Conservation (phyloP, 2,888 invertebrate species). For the Melinaea menophilus region DNA sequence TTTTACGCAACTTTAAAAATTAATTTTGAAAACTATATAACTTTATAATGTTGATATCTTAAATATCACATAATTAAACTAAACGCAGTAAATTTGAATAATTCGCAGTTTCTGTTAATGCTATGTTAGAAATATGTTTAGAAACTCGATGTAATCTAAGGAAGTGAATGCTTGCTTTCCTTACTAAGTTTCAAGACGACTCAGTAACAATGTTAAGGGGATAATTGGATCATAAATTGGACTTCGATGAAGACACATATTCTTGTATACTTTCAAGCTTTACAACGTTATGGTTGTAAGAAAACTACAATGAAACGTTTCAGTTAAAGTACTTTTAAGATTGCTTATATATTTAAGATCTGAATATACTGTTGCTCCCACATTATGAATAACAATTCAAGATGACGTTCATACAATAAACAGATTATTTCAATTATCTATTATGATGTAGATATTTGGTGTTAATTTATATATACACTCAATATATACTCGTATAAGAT, state of each 20-base stretch:
- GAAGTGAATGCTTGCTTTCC: background rate
- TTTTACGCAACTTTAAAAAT: too few relatives aligned
- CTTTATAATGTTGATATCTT: too few relatives aligned
- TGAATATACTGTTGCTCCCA: too few relatives aligned
- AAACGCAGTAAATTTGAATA: too few relatives aligned
- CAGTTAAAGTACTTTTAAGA: too few relatives aligned
- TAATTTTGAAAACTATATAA: too few relatives aligned
- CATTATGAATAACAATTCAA: too few relatives aligned
- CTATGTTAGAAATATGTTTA: background rate
- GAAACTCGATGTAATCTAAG: background rate
- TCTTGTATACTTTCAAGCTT: background rate
- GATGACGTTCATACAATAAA: background rate
- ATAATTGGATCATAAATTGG: conserved; percentile 10
- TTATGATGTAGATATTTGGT: too few relatives aligned
- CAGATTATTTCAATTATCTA: too few relatives aligned
- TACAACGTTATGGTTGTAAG: background rate
- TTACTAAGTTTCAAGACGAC: conserved; percentile 3
- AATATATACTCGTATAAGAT: background rate
- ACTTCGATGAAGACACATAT: background rate
- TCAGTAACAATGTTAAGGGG: background rate
- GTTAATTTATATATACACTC: background rate
- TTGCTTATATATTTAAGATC: too few relatives aligned
- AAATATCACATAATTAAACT: too few relatives aligned
- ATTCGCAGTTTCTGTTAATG: background rate
- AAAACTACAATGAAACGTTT: background rate